phyloP scores from a whole-genome alignment of 2,888 invertebrate species.

The Achlya flavicornis region DNA sequence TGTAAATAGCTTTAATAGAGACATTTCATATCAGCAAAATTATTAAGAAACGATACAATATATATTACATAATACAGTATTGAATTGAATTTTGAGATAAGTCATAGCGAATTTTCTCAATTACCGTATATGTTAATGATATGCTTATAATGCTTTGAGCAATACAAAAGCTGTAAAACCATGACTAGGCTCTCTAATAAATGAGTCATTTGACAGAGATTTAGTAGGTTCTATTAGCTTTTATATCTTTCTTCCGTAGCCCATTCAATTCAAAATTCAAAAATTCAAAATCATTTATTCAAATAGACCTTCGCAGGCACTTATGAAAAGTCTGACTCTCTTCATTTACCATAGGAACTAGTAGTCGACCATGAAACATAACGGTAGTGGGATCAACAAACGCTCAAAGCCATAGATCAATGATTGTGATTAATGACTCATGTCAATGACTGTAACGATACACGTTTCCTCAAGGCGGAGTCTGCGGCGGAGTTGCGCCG shows the following conservation, averaged over 20 bases:
- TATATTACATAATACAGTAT: background rate
- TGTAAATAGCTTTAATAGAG: too few relatives aligned
- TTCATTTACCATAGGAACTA: background rate
- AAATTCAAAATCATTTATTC: too few relatives aligned
- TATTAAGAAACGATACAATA: too few relatives aligned
- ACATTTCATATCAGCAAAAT: too few relatives aligned
- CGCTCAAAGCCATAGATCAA: slow-evolving; percentile 33
- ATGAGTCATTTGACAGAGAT: background rate
- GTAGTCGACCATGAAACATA: slow-evolving; percentile 4
- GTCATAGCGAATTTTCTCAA: background rate
- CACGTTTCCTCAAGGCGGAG: slow-evolving; percentile 11
- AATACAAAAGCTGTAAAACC: background rate
- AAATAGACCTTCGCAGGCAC: too few relatives aligned
- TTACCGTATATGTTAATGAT: slow-evolving; percentile 6
- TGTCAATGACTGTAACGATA: slow-evolving; percentile 30
- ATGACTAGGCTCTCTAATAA: background rate
- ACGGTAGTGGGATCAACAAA: slow-evolving; percentile 22
- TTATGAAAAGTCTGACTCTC: too few relatives aligned
- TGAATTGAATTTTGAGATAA: background rate
- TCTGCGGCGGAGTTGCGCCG: slow-evolving; percentile 27
- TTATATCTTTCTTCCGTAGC: background rate
- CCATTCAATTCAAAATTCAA: too few relatives aligned
- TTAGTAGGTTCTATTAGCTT: background rate
- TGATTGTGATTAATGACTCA: slow-evolving; percentile 50
- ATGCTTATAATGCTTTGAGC: slow-evolving; percentile 14